Evolutionary conservation across 35 echinoderm and acorn worm genomes (phyloP).

Genomic region (Acanthaster planci): DNA sequence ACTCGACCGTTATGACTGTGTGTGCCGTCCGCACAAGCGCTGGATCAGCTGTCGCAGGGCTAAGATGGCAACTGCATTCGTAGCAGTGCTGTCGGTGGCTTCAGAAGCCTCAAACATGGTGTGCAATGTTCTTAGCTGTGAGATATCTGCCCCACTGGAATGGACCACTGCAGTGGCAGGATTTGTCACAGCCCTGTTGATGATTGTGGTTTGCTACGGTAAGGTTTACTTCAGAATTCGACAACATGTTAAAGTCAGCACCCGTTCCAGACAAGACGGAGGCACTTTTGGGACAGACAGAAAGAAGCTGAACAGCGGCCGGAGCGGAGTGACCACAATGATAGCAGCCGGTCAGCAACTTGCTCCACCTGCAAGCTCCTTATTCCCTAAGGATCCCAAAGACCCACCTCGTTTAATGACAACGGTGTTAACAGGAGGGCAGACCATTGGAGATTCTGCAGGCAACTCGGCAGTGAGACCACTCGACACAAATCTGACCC

Average conservation of each 20-base stretch:
- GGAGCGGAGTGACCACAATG: background rate
- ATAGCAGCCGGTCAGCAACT: background rate
- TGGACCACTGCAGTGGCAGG: background rate
- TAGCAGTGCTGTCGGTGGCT: background rate
- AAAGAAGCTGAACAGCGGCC: background rate
- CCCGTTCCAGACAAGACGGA: background rate
- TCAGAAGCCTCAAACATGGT: background rate
- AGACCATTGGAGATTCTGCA: background rate
- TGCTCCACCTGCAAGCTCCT: background rate
- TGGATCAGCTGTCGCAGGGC: background rate
- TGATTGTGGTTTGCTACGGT: background rate
- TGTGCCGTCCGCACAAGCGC: background rate
- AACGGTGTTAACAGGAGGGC: background rate
- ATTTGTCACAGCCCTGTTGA: background rate
- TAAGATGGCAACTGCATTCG: background rate
- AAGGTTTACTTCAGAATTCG: constrained; percentile 5
- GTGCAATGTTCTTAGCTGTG: background rate
- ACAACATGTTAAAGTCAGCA: constrained; percentile 6
- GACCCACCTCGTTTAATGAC: background rate
- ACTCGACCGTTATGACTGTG: constrained; percentile 1
- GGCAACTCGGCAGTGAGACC: background rate
- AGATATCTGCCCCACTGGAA: background rate
- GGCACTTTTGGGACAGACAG: background rate
- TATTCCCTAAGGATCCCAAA: background rate
- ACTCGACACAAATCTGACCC: background rate